These are phyloP conservation scores for Spatulosminthurus flaviceps DNA, from an alignment of 2,888 invertebrate species.

Conservation along the genomic window DNA sequence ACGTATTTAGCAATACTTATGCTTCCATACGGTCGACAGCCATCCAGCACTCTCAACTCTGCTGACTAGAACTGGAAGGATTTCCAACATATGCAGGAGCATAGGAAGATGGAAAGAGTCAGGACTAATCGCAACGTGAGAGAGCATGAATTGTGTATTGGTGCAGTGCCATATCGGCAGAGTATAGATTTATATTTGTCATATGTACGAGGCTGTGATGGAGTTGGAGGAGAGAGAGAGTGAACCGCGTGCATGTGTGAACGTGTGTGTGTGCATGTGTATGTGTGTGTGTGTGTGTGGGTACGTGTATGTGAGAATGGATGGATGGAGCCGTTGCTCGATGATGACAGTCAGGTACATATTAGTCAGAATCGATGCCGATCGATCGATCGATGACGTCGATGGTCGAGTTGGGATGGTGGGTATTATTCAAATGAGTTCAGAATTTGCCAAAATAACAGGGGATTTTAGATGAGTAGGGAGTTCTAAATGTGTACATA, in stretches of 20 bases:
- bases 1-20: background rate
- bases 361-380: constrained; percentile 41
- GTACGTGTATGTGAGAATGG: constrained; percentile 37
- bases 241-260: constrained; percentile 11
- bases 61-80: background rate
- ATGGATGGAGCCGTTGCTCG: constrained; percentile 31
- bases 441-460: constrained; percentile 45
- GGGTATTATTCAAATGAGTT: constrained; percentile 49
- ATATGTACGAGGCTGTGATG: constrained; percentile 3
- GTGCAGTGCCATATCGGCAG: constrained; percentile 30
- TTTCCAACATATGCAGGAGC: background rate
- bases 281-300: background rate
- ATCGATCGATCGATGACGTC: constrained; percentile 57
- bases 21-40: background rate
- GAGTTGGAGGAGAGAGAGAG: constrained; percentile 37
- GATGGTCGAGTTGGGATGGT: constrained; percentile 63
- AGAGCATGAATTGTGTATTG: constrained; percentile 27
- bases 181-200: constrained; percentile 24
- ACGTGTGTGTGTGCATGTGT: constrained; percentile 9
- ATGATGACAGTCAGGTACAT: constrained; percentile 61
- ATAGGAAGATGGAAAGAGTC: background rate
- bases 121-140: constrained; percentile 26
- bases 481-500: constrained; percentile 8
- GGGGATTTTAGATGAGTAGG: constrained; percentile 46
- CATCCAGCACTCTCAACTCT: background rate